phyloP scores from a whole-genome alignment of 2,888 invertebrate genomes.

The Eupithecia exiguata region DNA sequence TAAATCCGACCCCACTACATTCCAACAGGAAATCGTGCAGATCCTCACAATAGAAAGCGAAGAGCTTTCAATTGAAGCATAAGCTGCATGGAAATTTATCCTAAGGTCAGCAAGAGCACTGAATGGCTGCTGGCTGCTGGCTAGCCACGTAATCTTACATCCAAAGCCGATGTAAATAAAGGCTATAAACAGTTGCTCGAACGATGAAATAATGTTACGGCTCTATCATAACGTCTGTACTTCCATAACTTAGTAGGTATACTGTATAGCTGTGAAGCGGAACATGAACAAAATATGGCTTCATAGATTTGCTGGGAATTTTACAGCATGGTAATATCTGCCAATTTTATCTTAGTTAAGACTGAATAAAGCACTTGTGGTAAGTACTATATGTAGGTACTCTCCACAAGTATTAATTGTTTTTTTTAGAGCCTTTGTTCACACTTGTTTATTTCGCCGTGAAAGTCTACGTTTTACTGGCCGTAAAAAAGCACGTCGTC shows the following conservation, averaged over 20 bases:
- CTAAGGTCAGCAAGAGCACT: slow-evolving; percentile 51
- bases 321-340: background rate
- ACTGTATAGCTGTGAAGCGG: background rate
- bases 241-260: background rate
- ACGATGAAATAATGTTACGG: slow-evolving; percentile 26
- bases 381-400: too few relatives aligned
- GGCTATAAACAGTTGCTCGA: slow-evolving; percentile 10
- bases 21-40: slow-evolving; percentile 51
- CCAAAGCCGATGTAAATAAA: slow-evolving; percentile 15
- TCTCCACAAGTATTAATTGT: too few relatives aligned
- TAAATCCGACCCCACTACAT: background rate
- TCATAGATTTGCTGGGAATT: background rate
- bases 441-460: too few relatives aligned
- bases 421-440: too few relatives aligned
- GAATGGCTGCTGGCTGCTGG: too few relatives aligned
- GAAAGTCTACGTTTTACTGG: too few relatives aligned
- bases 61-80: slow-evolving; percentile 57
- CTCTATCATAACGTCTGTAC: slow-evolving; percentile 16
- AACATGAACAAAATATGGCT: slow-evolving; percentile 13
- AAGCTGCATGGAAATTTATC: slow-evolving; percentile 52
- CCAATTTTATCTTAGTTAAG: background rate
- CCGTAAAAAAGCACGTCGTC: too few relatives aligned
- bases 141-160: slow-evolving; percentile 21
- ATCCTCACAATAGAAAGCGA: slow-evolving; percentile 59
- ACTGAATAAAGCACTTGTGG: too few relatives aligned